Evolutionary conservation across 2,797 vertebrate genomes (phyloP).

Genomic region (Artibeus lituratus): DNA sequence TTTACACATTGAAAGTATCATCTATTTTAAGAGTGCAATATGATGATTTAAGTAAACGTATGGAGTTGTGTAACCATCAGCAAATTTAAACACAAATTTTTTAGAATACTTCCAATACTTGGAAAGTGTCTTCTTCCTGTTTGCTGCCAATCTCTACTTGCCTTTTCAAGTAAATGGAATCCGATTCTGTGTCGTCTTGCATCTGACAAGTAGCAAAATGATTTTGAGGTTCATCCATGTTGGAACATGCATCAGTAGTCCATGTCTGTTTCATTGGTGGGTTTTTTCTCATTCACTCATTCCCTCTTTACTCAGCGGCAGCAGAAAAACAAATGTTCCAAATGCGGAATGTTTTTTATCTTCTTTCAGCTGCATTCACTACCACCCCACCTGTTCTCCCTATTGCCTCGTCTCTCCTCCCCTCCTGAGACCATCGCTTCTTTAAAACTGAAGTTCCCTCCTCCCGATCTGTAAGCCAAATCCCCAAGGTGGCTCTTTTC

Average conservation of each 20-base stretch:
- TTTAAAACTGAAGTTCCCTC: neutral
- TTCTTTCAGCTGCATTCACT: neutral
- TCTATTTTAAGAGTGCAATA: neutral
- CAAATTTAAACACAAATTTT: neutral
- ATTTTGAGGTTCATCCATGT: neutral
- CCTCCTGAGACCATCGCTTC: neutral
- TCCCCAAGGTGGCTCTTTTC: conserved; percentile 9
- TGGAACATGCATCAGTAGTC: neutral
- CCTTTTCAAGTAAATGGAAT: neutral
- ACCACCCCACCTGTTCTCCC: neutral
- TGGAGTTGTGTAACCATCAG: neutral
- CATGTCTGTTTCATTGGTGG: neutral
- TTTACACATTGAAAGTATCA: neutral
- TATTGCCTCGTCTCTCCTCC: neutral
- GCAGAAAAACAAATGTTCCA: neutral
- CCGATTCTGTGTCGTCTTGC: neutral
- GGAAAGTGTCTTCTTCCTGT: neutral
- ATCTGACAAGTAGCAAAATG: neutral
- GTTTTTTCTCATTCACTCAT: neutral
- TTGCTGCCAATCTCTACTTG: neutral
- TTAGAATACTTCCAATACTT: neutral
- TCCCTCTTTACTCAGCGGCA: neutral
- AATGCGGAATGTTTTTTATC: neutral
- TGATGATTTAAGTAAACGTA: neutral
- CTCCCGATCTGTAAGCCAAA: neutral